phyloP scores from a whole-genome alignment of 2,888 invertebrate genomes.

The Penaeus monodon region DNA sequence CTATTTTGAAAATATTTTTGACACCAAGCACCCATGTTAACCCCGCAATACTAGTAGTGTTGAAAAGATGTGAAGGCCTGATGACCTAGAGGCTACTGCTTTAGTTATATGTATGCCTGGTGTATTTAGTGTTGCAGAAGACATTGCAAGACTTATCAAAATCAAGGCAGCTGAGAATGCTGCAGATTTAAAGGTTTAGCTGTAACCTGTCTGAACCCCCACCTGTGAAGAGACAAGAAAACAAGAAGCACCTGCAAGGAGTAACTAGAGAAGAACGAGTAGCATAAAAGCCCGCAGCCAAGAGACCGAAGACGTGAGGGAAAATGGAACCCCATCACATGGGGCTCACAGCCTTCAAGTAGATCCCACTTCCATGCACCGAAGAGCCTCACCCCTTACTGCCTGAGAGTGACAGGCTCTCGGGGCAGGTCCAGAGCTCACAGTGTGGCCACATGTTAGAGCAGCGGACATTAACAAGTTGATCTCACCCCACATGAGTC shows the following conservation, averaged over 20 bases:
- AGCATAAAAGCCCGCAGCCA: constrained; percentile 57
- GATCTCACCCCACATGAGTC: constrained; percentile 44
- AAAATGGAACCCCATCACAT: constrained; percentile 39
- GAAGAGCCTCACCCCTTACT: constrained; percentile 43
- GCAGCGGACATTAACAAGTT: constrained; percentile 18
- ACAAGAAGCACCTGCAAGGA: constrained; percentile 22
- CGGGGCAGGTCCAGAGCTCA: constrained; percentile 36
- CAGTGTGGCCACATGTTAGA: constrained; percentile 28
- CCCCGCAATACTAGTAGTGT: constrained; percentile 63
- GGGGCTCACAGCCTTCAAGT: constrained; percentile 46
- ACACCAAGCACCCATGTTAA: constrained; percentile 64
- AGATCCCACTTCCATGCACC: constrained; percentile 53
- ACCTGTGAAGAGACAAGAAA: constrained; percentile 31
- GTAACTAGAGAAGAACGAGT: constrained; percentile 35
- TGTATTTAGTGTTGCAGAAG: constrained; percentile 61
- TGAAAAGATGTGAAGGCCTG: constrained; percentile 63
- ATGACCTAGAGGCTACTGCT: constrained; percentile 63
- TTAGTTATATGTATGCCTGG: constrained; percentile 65
- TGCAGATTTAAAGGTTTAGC: constrained; percentile 63
- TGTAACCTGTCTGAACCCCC: constrained; percentile 63
- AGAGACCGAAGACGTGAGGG: constrained; percentile 54
- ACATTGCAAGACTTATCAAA: constrained; percentile 62
- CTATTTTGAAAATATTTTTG: constrained; percentile 64
- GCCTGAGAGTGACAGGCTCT: constrained; percentile 39
- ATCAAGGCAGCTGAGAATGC: constrained; percentile 63